Conservation (phyloP, 2,113 vertebrate genomes). For the Paramormyrops kingsleyae region DNA sequence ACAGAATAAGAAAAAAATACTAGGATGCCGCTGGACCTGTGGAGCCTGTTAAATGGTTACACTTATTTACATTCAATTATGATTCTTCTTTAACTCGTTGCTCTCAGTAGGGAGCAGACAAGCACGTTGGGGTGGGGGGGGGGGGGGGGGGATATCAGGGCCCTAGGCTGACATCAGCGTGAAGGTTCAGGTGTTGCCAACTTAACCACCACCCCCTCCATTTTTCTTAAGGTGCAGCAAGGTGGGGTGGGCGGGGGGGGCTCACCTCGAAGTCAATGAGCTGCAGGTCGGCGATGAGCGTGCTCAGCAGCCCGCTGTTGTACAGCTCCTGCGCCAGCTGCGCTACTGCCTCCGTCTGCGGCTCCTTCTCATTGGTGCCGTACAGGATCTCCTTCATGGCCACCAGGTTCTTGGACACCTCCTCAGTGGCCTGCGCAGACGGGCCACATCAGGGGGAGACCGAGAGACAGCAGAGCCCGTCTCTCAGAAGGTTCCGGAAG, state of each 20-base stretch:
- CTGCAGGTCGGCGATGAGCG: conserved; percentile 79
- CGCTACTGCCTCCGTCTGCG: conserved; percentile 85
- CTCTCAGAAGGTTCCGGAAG: not conserved
- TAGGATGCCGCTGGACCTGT: not conserved
- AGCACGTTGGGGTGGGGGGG: not conserved
- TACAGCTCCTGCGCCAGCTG: conserved; percentile 92
- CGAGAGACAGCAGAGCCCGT: not conserved
- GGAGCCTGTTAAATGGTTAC: not conserved
- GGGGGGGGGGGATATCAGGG: not conserved
- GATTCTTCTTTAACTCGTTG: not conserved
- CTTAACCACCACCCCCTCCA: not conserved
- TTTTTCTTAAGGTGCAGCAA: not conserved
- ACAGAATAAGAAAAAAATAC: not conserved
- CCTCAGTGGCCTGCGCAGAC: conserved; percentile 77
- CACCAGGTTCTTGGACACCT: conserved; percentile 93
- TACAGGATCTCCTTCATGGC: conserved; percentile 95
- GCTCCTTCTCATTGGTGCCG: conserved; percentile 86
- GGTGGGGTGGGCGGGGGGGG: not conserved
- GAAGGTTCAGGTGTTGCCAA: not conserved
- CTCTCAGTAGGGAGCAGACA: not conserved
- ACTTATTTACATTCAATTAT: not conserved
- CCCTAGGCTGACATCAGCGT: not conserved
- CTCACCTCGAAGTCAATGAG: conserved; percentile 93
- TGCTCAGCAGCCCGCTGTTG: conserved; percentile 86
- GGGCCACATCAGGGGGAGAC: not conserved